A percentile compares a stretch with the other conserved stretches of the same genome.
phyloP scores from a whole-genome alignment of 2,113 vertebrate genomes.

The Cricetomys ansorgei region DNA sequence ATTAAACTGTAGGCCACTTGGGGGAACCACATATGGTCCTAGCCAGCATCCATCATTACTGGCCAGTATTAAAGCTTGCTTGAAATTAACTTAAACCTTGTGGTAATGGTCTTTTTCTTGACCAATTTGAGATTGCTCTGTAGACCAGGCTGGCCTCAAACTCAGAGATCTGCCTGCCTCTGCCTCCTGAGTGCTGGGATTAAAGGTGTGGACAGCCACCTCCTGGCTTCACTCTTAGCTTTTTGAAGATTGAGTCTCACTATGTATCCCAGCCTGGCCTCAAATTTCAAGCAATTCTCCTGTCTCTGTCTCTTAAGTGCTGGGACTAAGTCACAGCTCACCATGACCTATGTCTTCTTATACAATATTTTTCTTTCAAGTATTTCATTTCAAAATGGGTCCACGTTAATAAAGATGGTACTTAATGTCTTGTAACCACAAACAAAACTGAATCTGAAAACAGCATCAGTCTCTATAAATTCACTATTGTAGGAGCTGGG shows the following conservation, averaged over 20 bases:
- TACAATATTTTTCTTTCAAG: background rate
- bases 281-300: background rate
- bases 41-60: too few species aligned
- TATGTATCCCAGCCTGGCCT: background rate
- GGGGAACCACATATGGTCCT: too few species aligned
- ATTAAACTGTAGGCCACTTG: too few species aligned
- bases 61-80: too few species aligned
- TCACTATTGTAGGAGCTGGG: background rate
- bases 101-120: too few species aligned
- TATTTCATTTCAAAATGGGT: constrained; percentile 9
- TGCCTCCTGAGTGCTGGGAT: background rate
- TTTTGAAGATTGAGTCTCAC: background rate
- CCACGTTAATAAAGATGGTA: background rate
- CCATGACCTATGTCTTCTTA: background rate
- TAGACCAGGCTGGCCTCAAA: too few species aligned
- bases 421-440: background rate
- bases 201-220: background rate
- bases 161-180: too few species aligned
- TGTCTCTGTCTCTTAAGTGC: background rate
- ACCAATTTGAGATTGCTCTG: too few species aligned
- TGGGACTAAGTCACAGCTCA: background rate
- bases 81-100: too few species aligned
- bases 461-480: background rate
- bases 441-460: background rate
- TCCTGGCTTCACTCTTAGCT: background rate